Percentiles rank a stretch among this genome's conserved stretches.
These are phyloP conservation scores for Ditylenchus dipsaci DNA, from an alignment of 1,140 invertebrate genomes.

Conservation along the genomic window DNA sequence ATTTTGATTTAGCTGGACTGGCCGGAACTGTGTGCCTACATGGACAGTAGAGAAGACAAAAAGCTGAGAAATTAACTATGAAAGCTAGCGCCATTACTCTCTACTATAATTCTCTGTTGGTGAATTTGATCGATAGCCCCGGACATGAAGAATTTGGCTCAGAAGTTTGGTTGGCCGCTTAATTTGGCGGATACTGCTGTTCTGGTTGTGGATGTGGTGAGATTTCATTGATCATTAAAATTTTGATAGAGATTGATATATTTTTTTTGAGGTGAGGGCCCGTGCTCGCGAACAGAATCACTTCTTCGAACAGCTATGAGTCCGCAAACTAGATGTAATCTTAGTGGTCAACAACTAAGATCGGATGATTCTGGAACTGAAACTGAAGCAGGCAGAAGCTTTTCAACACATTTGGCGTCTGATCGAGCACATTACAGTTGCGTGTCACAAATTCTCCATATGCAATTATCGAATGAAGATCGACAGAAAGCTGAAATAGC, in stretches of 20 bases:
- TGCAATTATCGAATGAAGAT: slow-evolving; percentile 35
- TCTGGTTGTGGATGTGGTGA: slow-evolving; percentile 90
- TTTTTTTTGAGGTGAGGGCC: slow-evolving; percentile 50
- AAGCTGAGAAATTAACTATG: slow-evolving; percentile 96
- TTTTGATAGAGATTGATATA: slow-evolving; percentile 15
- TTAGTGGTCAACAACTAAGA: slow-evolving; percentile 94
- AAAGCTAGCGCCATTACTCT: slow-evolving; percentile 91
- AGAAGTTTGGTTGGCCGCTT: slow-evolving; percentile 87
- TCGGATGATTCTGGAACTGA: slow-evolving; percentile 81
- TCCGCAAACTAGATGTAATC: slow-evolving; percentile 80
- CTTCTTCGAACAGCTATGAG: slow-evolving; percentile 83
- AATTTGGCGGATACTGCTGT: slow-evolving; percentile 91
- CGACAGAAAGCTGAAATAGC: slow-evolving; percentile 58
- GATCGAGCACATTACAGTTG: slow-evolving; percentile 72
- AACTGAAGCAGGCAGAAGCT: slow-evolving; percentile 79
- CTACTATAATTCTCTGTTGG: slow-evolving; percentile 66
- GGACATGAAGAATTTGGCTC: slow-evolving; percentile 72
- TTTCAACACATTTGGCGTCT: slow-evolving; percentile 80
- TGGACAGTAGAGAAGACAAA: slow-evolving; percentile 92
- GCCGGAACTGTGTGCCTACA: slow-evolving; percentile 67
- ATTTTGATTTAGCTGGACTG: slow-evolving; percentile 45
- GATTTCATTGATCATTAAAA: slow-evolving; percentile 65
- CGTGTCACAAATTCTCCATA: slow-evolving; percentile 52
- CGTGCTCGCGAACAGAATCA: slow-evolving; percentile 66
- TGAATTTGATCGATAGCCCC: slow-evolving; percentile 93